phyloP scores from a whole-genome alignment of 2,797 vertebrate genomes.

The Sebastes paucispinis region DNA sequence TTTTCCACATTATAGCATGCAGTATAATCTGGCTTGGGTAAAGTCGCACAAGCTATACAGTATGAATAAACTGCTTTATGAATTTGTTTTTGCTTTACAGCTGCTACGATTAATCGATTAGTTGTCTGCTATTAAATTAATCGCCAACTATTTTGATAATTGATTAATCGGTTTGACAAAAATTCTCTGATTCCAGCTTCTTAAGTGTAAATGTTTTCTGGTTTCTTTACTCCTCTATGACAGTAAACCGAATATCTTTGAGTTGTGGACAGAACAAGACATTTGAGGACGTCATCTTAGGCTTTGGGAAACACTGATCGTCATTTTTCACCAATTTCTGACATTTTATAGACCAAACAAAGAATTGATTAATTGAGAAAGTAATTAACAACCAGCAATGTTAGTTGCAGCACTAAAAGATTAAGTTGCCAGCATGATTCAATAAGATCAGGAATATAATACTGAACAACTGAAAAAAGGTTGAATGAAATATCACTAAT shows the following conservation, averaged over 20 bases:
- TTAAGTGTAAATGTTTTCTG: fast-evolving
- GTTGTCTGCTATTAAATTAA: neutral
- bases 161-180: neutral
- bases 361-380: no score
- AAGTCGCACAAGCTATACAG: neutral
- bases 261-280: no score
- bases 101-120: neutral
- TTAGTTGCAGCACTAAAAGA: neutral
- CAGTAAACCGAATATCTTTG: no score
- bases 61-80: neutral
- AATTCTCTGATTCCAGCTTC: no score
- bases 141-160: neutral
- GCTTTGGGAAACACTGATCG: no score
- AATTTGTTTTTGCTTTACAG: neutral
- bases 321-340: no score
- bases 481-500: neutral
- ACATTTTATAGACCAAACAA: no score
- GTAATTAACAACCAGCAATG: no score
- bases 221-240: no score
- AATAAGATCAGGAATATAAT: neutral
- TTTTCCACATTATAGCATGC: constrained; percentile 15
- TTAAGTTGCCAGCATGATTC: neutral
- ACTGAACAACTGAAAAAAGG: neutral
- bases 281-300: no score
- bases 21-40: neutral